Evolutionary conservation across 2,797 vertebrate species (phyloP), one percentile per base, ranked within the genome.

Genomic region (Mormyrops boulengeri): DNA sequence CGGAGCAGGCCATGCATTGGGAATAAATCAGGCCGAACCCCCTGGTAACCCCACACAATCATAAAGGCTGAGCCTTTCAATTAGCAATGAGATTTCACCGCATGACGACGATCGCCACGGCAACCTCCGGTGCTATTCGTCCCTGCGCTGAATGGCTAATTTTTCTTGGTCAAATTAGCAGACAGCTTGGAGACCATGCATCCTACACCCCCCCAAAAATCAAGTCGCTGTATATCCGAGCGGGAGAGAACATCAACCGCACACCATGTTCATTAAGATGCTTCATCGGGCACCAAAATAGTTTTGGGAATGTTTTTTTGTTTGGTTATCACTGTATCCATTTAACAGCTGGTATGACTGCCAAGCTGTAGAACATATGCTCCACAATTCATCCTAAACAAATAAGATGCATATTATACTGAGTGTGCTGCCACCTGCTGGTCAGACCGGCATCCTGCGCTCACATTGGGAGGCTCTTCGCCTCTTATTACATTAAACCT

Each of bases 41-140:
- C 73, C 38, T 73, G 38, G 73, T 80, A 80, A 41, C 38, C 73
- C 38, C 73, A 80, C 19, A 11, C 73, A 41, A 80, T 80, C 41
- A 80, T 80, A 80, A 80, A 80, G 38, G 38, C 73, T 8, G 73
- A 44, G 73, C 73, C 73, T 80, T 80, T 80, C 73, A 80, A 80
- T 80, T 80, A 80, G 73, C 34, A 41, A 80, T 44, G 73, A 19
- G 14, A 19, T 44, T 80, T 80, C 14, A 19, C 38, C 14, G 38
- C 38, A 44, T 80, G 7, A 80, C 73, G 7, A n/a, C 38, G 38
- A 80, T 80, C 38, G 38, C 38, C 73, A 44, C 34, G 38, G 73
- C 73, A 80, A 80, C 73, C 73, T 80, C 38, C 1, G 14, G 1
- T 44, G 38, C 73, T 80, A 9, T 80, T 14, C 73, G 2, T 6